Percentiles rank a stretch among this genome's conserved stretches.
Conservation (phyloP, 2,797 vertebrate species). For the Geotrypetes seraphini region DNA sequence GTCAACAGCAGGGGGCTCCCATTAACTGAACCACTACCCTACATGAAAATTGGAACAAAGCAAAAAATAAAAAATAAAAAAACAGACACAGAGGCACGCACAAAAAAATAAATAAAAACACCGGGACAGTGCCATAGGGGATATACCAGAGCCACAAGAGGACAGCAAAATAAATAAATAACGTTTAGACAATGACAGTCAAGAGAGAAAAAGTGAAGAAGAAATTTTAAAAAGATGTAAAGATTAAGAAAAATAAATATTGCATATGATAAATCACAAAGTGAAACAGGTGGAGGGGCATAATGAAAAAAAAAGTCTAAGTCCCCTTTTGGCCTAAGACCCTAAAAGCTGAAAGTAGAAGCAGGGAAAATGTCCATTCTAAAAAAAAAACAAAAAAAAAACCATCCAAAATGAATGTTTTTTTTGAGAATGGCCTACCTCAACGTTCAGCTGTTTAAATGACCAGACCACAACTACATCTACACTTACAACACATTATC, state of each 20-base stretch:
- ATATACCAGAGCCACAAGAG: background rate
- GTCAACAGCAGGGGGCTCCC: constrained; percentile 74
- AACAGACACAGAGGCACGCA: constrained; percentile 30
- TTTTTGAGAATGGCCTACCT: too few relatives aligned
- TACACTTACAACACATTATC: too few relatives aligned
- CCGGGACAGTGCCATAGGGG: constrained; percentile 7
- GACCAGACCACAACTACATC: too few relatives aligned
- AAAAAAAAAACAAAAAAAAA: too few relatives aligned
- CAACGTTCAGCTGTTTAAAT: too few relatives aligned
- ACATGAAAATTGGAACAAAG: constrained; percentile 78
- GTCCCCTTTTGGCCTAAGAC: too few relatives aligned
- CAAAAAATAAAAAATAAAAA: constrained; percentile 64
- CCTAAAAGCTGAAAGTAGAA: too few relatives aligned
- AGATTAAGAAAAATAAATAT: constrained; percentile 11
- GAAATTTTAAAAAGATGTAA: constrained; percentile 40
- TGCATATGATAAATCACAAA: constrained; percentile 6
- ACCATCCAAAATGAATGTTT: too few relatives aligned
- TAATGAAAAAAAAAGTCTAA: too few relatives aligned
- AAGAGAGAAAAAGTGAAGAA: constrained; percentile 23
- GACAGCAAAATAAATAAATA: constrained; percentile 19
- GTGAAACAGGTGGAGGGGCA: too few relatives aligned
- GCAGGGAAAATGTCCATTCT: too few relatives aligned
- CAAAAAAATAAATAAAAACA: constrained; percentile 19
- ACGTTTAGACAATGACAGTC: constrained; percentile 38
- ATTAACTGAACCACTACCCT: constrained; percentile 88